Percentiles rank a stretch among this genome's conserved stretches.
phyloP scores from a whole-genome alignment of 1,140 invertebrate genomes.

The Augochlora pura region DNA sequence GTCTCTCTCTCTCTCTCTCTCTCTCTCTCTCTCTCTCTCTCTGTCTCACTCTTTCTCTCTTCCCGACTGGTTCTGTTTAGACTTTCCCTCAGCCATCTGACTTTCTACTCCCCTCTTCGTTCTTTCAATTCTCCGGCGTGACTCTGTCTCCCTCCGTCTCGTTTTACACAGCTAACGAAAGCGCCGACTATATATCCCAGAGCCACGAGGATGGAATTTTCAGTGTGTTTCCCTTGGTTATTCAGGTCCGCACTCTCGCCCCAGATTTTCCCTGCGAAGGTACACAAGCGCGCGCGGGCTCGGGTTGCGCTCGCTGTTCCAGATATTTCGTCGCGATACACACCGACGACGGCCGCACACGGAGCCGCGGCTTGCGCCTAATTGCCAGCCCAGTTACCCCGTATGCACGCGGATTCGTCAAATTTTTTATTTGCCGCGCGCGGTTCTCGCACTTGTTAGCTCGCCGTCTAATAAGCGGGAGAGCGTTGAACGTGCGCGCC shows the following conservation, averaged over 20 bases:
- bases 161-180: not conserved
- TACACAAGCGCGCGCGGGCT: slow-evolving; percentile 31
- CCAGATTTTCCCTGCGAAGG: slow-evolving; percentile 46
- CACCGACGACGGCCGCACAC: not conserved
- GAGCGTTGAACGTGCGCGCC: slow-evolving; percentile 23
- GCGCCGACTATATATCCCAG: slow-evolving; percentile 10
- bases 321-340: slow-evolving; percentile 44
- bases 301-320: slow-evolving; percentile 36
- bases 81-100: not conserved
- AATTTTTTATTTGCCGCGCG: slow-evolving; percentile 35
- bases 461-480: slow-evolving; percentile 30
- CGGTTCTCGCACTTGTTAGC: slow-evolving; percentile 37
- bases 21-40: not conserved
- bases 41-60: no score
- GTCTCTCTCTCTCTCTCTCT: not conserved
- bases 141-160: not conserved
- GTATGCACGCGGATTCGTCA: slow-evolving; percentile 23
- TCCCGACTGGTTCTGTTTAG: not conserved
- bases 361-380: slow-evolving; percentile 16
- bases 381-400: slow-evolving; percentile 43
- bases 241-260: slow-evolving; percentile 39
- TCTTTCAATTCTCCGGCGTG: not conserved
- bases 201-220: slow-evolving; percentile 44
- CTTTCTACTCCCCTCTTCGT: not conserved
- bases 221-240: slow-evolving; percentile 41